Evolutionary conservation across 2,797 vertebrate genomes (phyloP).

Genomic region (Phoebastria nigripes): DNA sequence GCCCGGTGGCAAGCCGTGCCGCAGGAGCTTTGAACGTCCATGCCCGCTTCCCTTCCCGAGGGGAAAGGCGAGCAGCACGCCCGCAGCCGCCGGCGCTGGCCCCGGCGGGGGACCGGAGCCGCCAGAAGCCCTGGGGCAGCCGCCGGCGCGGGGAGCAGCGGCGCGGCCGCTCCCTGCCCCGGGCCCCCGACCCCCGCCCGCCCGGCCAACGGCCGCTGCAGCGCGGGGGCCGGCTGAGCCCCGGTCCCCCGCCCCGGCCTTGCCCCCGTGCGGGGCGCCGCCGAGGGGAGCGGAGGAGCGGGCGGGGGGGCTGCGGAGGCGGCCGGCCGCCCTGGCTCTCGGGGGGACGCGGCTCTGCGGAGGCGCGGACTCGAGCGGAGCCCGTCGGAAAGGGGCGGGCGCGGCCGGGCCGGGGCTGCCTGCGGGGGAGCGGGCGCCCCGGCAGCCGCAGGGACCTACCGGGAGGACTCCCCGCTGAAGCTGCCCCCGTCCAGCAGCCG

Average conservation of each 20-base stretch:
- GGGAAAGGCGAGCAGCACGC: neutral
- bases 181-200: neutral
- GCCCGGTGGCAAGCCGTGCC: neutral
- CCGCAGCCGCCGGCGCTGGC: neutral
- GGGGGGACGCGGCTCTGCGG: neutral
- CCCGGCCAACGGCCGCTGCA: neutral
- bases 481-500: constrained; percentile 90
- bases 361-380: neutral
- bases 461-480: constrained; percentile 91
- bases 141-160: too few relatives aligned
- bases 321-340: neutral
- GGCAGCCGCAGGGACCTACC: constrained; percentile 73
- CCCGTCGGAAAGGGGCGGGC: neutral
- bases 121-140: neutral
- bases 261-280: neutral
- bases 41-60: neutral
- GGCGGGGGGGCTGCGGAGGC: neutral
- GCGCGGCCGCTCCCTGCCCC: neutral
- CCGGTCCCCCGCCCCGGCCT: too few relatives aligned
- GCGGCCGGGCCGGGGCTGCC: neutral
- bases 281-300: neutral
- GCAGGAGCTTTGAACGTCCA: neutral
- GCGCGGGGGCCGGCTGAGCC: neutral
- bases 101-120: too few relatives aligned
- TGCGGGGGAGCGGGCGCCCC: neutral